Percentiles rank a stretch among this genome's conserved stretches.
phyloP scores from a whole-genome alignment of 1,140 invertebrate genomes.

The Latrodectus geometricus region DNA sequence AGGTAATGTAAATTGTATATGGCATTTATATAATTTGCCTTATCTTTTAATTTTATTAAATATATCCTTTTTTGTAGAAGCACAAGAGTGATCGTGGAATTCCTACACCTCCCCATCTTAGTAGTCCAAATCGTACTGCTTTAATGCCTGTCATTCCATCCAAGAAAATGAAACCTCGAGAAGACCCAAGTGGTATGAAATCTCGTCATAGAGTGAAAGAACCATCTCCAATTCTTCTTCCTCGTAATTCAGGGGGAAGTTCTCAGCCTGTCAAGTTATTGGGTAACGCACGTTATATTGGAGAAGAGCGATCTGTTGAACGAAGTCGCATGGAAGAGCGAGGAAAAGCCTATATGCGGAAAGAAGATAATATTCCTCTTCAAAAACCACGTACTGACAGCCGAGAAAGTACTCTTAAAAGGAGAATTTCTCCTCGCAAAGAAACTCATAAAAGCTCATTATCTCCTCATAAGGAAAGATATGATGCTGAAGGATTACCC shows the following conservation, averaged over 20 bases:
- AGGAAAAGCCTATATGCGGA: constrained; percentile 5
- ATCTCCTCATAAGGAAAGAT: constrained; percentile 40
- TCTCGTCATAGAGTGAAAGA: constrained; percentile 20
- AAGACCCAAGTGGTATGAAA: constrained; percentile 16
- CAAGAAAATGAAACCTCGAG: constrained; percentile 37
- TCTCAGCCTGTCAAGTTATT: constrained; percentile 14
- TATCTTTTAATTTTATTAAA: constrained; percentile 3
- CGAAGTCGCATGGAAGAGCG: constrained; percentile 12
- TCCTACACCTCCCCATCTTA: constrained; percentile 41
- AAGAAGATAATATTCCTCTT: constrained; percentile 11
- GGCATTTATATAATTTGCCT: background rate
- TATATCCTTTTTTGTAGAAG: constrained; percentile 32
- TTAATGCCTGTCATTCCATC: constrained; percentile 3
- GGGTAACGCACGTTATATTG: constrained; percentile 25
- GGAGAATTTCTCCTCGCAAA: constrained; percentile 18
- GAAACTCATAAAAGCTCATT: constrained; percentile 19
- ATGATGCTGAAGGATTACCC: constrained; percentile 12
- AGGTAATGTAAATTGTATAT: background rate
- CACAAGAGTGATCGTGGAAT: constrained; percentile 13
- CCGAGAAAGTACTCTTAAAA: constrained; percentile 17
- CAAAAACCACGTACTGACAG: constrained; percentile 28
- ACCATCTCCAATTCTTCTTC: background rate
- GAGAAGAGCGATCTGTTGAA: constrained; percentile 12
- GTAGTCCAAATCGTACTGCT: constrained; percentile 51
- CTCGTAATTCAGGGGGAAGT: background rate